Percentiles rank a stretch among this genome's conserved stretches.
phyloP scores from a whole-genome alignment of 2,797 vertebrate species.

The Myotis daubentonii region DNA sequence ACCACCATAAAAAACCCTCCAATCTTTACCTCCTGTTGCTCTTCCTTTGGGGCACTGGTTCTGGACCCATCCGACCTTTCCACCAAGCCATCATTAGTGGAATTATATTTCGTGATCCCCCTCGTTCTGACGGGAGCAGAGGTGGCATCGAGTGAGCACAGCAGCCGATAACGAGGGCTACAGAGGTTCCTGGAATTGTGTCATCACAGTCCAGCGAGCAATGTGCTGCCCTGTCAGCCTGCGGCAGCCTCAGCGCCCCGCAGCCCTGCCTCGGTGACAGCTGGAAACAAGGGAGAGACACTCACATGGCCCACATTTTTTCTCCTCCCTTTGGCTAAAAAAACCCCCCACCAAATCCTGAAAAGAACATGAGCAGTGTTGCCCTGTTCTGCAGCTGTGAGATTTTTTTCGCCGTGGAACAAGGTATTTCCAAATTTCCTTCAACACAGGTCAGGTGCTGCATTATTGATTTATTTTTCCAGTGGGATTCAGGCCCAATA shows the following conservation, averaged over 20 bases:
- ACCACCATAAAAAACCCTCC: conserved; percentile 33
- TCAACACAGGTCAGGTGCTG: neutral
- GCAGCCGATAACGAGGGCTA: conserved; percentile 12
- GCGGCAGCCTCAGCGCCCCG: neutral
- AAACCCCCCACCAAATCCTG: neutral
- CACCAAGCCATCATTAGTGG: conserved; percentile 57
- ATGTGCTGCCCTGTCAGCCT: neutral
- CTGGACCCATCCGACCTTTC: conserved; percentile 6
- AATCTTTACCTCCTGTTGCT: conserved; percentile 47
- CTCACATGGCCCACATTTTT: accelerated
- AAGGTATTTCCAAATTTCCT: conserved; percentile 52
- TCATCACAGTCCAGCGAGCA: neutral
- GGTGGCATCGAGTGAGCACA: accelerated
- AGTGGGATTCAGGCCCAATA: neutral
- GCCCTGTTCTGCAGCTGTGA: neutral
- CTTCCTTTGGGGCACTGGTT: conserved; percentile 63
- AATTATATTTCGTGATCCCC: conserved; percentile 58
- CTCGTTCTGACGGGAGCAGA: conserved; percentile 36
- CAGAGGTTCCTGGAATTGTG: neutral
- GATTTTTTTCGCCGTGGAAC: conserved; percentile 22
- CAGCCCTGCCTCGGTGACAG: conserved; percentile 22
- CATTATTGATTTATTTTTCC: conserved; percentile 61
- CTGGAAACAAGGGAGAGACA: neutral
- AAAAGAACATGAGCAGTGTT: neutral
- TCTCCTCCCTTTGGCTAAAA: neutral